Percentiles rank a stretch among this genome's conserved stretches.
These are phyloP conservation scores for Ciona savignyi DNA, from an alignment of 23 tunicate species.

Conservation along the genomic window DNA sequence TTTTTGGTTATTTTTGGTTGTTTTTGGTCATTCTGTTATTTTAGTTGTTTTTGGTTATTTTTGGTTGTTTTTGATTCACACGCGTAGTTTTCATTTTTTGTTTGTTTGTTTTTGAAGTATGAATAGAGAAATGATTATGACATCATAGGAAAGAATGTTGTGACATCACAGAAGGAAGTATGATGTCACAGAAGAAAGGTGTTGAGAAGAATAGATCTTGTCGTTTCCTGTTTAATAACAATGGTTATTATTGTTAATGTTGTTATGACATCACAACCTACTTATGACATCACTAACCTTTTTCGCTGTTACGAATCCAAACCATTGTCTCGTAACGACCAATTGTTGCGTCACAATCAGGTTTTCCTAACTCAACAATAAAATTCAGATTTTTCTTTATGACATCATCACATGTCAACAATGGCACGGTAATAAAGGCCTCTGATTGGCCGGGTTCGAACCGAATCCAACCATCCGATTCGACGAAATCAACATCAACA, in stretches of 20 bases:
- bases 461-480: conserved; percentile 22
- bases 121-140: too few relatives aligned
- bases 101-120: too few relatives aligned
- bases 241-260: neutral
- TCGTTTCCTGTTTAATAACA: neutral
- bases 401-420: conserved; percentile 7
- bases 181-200: too few relatives aligned
- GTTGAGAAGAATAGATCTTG: too few relatives aligned
- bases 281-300: neutral
- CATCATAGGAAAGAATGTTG: too few relatives aligned
- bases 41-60: too few relatives aligned
- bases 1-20: too few relatives aligned
- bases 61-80: too few relatives aligned
- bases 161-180: too few relatives aligned
- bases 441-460: conserved; percentile 59
- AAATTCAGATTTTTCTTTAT: conserved; percentile 16
- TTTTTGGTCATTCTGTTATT: too few relatives aligned
- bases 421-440: conserved; percentile 25
- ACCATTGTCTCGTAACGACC: conserved; percentile 63
- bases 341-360: conserved; percentile 49
- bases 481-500: conserved; percentile 59
- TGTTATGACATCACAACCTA: neutral
- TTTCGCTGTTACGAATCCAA: neutral
- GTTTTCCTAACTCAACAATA: conserved; percentile 71
- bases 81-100: too few relatives aligned